Evolutionary conservation across 2,888 invertebrate species (phyloP).

Genomic region (Cylloceria caligata): DNA sequence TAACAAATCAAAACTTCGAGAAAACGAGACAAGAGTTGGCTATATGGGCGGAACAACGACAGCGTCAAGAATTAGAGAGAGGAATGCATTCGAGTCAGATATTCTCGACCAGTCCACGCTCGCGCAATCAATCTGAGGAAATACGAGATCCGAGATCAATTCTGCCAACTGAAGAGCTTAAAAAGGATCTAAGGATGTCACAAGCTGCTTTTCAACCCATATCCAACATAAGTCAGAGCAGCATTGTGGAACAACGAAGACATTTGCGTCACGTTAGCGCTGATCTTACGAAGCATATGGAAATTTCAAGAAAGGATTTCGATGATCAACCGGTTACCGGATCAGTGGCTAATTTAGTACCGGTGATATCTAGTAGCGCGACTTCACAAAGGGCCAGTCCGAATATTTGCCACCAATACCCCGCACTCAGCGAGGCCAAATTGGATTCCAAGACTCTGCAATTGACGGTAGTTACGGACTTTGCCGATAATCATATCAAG

Average conservation of each 20-base stretch:
- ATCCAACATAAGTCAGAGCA: constrained; percentile 81
- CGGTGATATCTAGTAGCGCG: constrained; percentile 70
- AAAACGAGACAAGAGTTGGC: constrained; percentile 82
- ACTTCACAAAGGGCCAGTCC: constrained; percentile 81
- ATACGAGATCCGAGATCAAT: constrained; percentile 73
- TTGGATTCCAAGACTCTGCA: constrained; percentile 78
- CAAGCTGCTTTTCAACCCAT: constrained; percentile 82
- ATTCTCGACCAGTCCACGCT: constrained; percentile 80
- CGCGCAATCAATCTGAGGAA: constrained; percentile 81
- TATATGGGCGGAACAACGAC: constrained; percentile 83
- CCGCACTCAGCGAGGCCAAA: constrained; percentile 80
- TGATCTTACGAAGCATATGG: constrained; percentile 83
- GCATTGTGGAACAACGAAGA: constrained; percentile 83
- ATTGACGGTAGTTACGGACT: constrained; percentile 80
- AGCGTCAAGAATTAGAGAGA: constrained; percentile 82
- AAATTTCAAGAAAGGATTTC: constrained; percentile 81
- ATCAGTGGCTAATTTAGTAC: constrained; percentile 81
- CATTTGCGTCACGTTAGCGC: constrained; percentile 83
- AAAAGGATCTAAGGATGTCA: constrained; percentile 79
- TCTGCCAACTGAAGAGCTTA: constrained; percentile 70
- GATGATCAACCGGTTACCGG: constrained; percentile 82
- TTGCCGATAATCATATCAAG: constrained; percentile 76
- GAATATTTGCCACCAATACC: constrained; percentile 81
- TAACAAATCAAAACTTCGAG: constrained; percentile 81
- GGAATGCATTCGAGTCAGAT: constrained; percentile 75